Conservation (phyloP, 2,797 vertebrate genomes). For the Pteronotus mesoamericanus region DNA sequence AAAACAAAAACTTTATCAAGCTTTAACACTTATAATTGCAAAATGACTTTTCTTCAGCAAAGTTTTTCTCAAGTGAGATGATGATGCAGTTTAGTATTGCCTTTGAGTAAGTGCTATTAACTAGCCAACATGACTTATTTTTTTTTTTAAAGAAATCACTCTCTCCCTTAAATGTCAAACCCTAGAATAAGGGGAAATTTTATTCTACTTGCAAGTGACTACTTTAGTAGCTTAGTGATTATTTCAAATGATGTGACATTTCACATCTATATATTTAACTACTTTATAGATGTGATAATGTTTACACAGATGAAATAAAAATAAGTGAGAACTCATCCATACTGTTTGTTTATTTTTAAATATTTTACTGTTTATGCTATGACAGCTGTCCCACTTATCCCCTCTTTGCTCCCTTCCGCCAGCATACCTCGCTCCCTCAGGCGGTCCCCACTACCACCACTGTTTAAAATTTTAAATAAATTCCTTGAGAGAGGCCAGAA, state of each 20-base stretch:
- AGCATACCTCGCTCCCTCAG: too few relatives aligned
- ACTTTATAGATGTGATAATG: too few relatives aligned
- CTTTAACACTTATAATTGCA: background rate
- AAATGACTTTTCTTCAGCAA: background rate
- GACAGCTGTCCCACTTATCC: too few relatives aligned
- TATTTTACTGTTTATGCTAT: too few relatives aligned
- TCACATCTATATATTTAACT: background rate
- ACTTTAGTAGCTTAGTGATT: background rate
- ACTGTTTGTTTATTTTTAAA: too few relatives aligned
- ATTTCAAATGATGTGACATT: conserved; percentile 20
- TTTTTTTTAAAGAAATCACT: conserved; percentile 7
- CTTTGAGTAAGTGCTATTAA: background rate
- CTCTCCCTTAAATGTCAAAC: background rate
- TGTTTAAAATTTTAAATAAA: background rate
- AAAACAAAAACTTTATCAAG: conserved; percentile 22
- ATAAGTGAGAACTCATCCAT: background rate
- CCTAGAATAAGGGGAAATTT: background rate
- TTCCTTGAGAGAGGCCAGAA: background rate
- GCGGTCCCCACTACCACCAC: background rate
- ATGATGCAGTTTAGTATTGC: background rate
- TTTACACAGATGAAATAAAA: conserved; percentile 30
- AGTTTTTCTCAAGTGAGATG: background rate
- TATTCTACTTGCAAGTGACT: background rate
- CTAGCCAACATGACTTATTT: background rate
- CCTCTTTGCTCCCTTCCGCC: background rate